Conservation (phyloP, 2,113 vertebrate genomes). For the Salvelinus alpinus region DNA sequence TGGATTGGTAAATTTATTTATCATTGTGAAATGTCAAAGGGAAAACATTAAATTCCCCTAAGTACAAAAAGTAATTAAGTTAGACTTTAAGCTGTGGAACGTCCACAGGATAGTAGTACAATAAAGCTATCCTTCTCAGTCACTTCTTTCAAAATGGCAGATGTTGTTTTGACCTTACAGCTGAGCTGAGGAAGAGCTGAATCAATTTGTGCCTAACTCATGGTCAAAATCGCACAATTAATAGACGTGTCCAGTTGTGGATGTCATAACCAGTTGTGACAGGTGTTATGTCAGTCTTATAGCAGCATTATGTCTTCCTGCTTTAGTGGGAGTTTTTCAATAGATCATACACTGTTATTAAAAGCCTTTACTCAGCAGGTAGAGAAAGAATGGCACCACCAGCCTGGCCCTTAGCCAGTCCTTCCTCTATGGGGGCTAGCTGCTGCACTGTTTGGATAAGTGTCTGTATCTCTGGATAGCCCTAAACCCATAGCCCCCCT, state of each 20-base stretch:
- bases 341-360: no score
- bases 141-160: neutral
- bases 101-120: no score
- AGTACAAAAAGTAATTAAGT: neutral
- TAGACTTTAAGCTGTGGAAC: no score
- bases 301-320: neutral
- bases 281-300: neutral
- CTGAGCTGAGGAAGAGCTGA: neutral
- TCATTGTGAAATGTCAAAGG: conserved; percentile 3
- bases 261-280: neutral
- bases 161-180: neutral
- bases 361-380: neutral
- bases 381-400: neutral
- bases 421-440: neutral
- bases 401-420: neutral
- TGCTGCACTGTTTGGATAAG: neutral
- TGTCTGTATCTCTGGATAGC: neutral
- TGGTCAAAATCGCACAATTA: no score
- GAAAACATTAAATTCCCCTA: neutral
- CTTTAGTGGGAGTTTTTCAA: neutral
- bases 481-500: neutral
- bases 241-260: neutral
- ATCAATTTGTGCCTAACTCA: neutral
- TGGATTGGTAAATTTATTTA: neutral
- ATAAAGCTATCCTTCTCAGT: neutral